Percentiles rank a stretch among this genome's conserved stretches.
Conservation (phyloP, 2,888 invertebrate genomes). For the Heterodera filipjevi region DNA sequence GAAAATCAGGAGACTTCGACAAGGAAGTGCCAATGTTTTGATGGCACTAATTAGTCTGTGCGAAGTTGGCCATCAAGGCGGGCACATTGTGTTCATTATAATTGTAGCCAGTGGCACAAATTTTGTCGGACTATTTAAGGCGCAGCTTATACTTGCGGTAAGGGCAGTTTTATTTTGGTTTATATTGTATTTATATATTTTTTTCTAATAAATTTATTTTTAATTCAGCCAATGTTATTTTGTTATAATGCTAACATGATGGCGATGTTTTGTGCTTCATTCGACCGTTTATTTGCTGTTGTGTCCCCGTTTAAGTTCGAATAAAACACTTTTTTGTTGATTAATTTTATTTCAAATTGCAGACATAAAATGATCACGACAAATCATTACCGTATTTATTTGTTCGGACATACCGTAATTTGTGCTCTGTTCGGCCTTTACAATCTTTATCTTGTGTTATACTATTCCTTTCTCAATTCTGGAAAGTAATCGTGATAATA, state of each 20-base stretch:
- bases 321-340: not conserved
- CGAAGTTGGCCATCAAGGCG: not conserved
- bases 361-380: conserved; percentile 13
- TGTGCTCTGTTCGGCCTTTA: conserved; percentile 11
- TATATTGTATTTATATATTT: too few species aligned
- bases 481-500: conserved; percentile 14
- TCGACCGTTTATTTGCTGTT: conserved; percentile 26
- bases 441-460: not conserved
- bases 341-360: too few species aligned
- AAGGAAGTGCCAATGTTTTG: not conserved
- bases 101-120: not conserved
- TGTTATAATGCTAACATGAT: conserved; percentile 8
- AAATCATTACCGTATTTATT: conserved; percentile 9
- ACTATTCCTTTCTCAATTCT: not conserved
- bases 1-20: not conserved
- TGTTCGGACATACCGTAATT: not conserved
- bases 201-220: not conserved
- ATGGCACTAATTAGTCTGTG: not conserved
- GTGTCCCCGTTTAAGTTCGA: not conserved
- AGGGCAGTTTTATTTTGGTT: not conserved
- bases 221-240: conserved; percentile 18
- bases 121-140: not conserved
- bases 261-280: conserved; percentile 2
- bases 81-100: not conserved
- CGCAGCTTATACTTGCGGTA: not conserved